Percentiles rank a stretch among this genome's conserved stretches.
Conservation (phyloP, 2,888 invertebrate genomes). For the Caenorhabditis plicata region DNA sequence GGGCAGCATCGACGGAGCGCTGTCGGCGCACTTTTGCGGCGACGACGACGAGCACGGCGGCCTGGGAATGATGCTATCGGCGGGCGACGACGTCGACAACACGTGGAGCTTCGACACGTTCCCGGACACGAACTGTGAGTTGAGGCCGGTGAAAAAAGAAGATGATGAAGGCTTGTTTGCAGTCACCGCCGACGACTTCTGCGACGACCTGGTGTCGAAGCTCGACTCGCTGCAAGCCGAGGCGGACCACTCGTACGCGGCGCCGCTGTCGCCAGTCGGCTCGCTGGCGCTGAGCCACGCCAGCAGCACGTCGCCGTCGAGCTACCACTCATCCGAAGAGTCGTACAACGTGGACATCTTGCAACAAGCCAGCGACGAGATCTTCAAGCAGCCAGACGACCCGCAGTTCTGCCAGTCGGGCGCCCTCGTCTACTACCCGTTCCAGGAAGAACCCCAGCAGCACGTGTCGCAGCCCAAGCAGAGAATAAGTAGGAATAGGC, state of each 20-base stretch:
- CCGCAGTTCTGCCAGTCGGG: slow-evolving; percentile 18
- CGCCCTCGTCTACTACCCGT: no score
- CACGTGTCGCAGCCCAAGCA: background rate
- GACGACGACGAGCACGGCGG: background rate
- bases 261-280: slow-evolving; percentile 17
- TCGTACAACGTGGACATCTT: slow-evolving; percentile 23
- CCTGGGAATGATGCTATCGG: slow-evolving; percentile 4
- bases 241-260: slow-evolving; percentile 17
- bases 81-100: background rate
- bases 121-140: background rate
- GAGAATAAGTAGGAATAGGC: slow-evolving; percentile 7
- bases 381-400: slow-evolving; percentile 11
- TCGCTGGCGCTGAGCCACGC: slow-evolving; percentile 26
- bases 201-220: slow-evolving; percentile 3
- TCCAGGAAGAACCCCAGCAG: background rate
- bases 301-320: slow-evolving; percentile 22
- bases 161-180: background rate
- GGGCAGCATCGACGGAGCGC: background rate
- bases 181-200: slow-evolving; percentile 4
- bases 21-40: no score
- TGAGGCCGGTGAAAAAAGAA: no score
- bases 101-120: background rate
- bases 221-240: slow-evolving; percentile 6
- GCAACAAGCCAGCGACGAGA: slow-evolving; percentile 21
- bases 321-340: slow-evolving; percentile 24